phyloP scores from a whole-genome alignment of 2,113 vertebrate genomes.

The Anser brachyrhynchus region DNA sequence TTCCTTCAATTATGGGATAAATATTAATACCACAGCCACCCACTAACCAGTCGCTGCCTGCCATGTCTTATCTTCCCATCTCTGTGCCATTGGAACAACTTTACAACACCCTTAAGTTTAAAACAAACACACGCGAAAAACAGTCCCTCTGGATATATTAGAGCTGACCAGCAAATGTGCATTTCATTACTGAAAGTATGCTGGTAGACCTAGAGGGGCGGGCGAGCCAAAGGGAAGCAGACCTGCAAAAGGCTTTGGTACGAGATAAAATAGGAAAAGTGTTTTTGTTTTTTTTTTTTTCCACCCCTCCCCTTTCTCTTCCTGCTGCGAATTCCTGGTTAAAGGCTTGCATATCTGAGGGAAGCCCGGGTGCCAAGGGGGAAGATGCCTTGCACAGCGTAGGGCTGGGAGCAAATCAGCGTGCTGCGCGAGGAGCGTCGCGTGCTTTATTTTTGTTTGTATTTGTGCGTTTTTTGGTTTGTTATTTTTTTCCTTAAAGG shows the following conservation, averaged over 20 bases:
- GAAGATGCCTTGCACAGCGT: fast-evolving
- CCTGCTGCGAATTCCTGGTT: conserved; percentile 33
- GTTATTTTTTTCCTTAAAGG: background rate
- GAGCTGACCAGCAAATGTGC: conserved; percentile 61
- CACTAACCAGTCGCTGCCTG: conserved; percentile 42
- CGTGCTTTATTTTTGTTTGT: background rate
- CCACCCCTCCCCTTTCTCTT: background rate
- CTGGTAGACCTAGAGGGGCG: background rate
- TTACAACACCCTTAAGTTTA: conserved; percentile 52
- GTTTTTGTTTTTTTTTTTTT: background rate
- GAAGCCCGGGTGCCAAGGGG: background rate
- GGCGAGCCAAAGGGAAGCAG: conserved; percentile 38
- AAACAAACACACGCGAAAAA: conserved; percentile 26
- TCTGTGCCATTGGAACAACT: conserved; percentile 30
- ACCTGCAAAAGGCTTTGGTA: conserved; percentile 25
- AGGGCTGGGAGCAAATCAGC: background rate
- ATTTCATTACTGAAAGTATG: conserved; percentile 50
- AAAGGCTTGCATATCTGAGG: conserved; percentile 34
- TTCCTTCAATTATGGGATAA: conserved; percentile 54
- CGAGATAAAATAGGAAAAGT: background rate
- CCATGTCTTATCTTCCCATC: conserved; percentile 37
- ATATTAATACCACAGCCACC: conserved; percentile 52
- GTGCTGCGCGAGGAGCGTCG: fast-evolving
- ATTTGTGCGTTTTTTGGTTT: background rate
- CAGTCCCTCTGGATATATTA: conserved; percentile 41